Percentiles rank a stretch among this genome's conserved stretches.
These are phyloP conservation scores for Acrossocheilus fasciatus DNA, from an alignment of 2,797 vertebrate genomes.

Conservation along the genomic window DNA sequence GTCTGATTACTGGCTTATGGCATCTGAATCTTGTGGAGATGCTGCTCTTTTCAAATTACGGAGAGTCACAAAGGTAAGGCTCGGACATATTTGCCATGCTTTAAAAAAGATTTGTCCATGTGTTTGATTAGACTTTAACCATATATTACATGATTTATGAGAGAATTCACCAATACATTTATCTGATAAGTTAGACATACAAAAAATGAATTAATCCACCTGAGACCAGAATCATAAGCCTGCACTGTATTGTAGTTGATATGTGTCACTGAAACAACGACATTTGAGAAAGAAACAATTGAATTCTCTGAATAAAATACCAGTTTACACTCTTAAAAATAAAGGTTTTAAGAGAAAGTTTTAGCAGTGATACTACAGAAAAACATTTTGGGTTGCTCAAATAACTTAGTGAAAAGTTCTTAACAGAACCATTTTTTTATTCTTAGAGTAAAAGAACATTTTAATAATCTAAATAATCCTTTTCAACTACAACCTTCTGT, in stretches of 20 bases:
- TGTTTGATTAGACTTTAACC: background rate
- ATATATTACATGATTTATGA: background rate
- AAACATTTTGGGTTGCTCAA: background rate
- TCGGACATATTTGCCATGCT: background rate
- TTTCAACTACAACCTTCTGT: background rate
- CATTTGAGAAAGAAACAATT: background rate
- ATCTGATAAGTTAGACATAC: background rate
- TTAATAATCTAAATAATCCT: background rate
- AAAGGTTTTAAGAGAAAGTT: background rate
- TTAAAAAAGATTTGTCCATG: background rate
- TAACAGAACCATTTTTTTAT: background rate
- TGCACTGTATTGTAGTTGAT: too few species aligned
- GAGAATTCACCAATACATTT: background rate
- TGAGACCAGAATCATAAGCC: too few species aligned
- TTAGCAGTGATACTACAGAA: background rate
- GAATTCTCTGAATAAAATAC: background rate
- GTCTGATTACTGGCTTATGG: constrained; percentile 93
- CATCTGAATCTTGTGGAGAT: constrained; percentile 79
- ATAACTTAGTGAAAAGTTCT: background rate
- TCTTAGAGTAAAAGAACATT: background rate
- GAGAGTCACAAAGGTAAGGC: constrained; percentile 48
- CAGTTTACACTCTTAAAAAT: background rate
- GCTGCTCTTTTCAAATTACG: background rate
- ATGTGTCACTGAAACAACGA: too few species aligned
- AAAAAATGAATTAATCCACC: background rate